phyloP scores from a whole-genome alignment of 1,140 invertebrate species.

The Papilio dardanus region DNA sequence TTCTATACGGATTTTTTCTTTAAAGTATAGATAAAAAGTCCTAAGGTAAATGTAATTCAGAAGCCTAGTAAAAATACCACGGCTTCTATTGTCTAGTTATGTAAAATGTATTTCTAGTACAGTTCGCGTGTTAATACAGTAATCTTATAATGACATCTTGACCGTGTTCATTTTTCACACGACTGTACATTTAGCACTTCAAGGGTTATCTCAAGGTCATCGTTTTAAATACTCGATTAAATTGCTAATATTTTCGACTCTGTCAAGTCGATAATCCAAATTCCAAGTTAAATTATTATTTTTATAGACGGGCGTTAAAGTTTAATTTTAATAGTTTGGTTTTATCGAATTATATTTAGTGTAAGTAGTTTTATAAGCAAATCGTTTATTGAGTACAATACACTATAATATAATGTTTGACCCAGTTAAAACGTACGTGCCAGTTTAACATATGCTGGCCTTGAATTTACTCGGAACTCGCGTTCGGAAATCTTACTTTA shows the following conservation, averaged over 20 bases:
- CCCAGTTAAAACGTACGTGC: neutral
- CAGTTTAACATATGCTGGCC: neutral
- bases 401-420: neutral
- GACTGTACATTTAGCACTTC: constrained; percentile 14
- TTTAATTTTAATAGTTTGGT: neutral
- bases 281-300: too few relatives aligned
- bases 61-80: neutral
- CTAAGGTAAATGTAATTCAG: neutral
- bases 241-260: too few relatives aligned
- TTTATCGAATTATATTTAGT: neutral
- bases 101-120: neutral
- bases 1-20: too few relatives aligned
- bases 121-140: neutral
- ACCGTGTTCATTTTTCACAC: constrained; percentile 3
- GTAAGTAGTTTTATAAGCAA: neutral
- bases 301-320: neutral
- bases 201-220: neutral
- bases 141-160: constrained; percentile 22
- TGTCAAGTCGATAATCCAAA: too few relatives aligned
- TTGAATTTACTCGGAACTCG: neutral
- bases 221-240: neutral
- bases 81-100: neutral
- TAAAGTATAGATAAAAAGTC: too few relatives aligned
- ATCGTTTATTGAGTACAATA: neutral
- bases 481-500: constrained; percentile 5